A percentile compares a stretch with the other conserved stretches of the same genome.
These are phyloP conservation scores for Acrobasis consociella DNA, from an alignment of 2,888 invertebrate species.

Conservation along the genomic window DNA sequence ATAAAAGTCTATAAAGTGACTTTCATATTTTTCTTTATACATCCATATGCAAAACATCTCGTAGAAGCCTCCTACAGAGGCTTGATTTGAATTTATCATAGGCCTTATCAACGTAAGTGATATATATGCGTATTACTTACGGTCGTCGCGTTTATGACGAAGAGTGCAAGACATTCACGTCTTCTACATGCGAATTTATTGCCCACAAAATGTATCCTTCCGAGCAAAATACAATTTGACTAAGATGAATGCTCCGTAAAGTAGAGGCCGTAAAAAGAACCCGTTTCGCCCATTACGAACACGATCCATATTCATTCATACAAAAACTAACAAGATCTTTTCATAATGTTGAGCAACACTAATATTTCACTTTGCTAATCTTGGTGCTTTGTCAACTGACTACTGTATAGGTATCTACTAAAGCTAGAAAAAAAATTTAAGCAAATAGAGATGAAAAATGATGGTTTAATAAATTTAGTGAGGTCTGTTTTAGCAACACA, in stretches of 20 bases:
- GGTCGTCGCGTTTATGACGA: conserved; percentile 26
- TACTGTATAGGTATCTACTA: background rate
- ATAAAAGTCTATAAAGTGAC: no score
- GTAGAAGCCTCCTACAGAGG: background rate
- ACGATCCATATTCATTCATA: conserved; percentile 51
- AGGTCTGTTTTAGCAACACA: background rate
- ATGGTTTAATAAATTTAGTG: background rate
- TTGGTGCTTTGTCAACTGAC: conserved; percentile 11
- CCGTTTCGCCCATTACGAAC: conserved; percentile 39
- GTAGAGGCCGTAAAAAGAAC: conserved; percentile 48
- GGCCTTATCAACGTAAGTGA: conserved; percentile 32
- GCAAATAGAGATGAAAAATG: background rate
- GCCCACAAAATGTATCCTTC: conserved; percentile 43
- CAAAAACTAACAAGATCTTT: conserved; percentile 44
- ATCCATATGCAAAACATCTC: no score
- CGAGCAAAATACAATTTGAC: conserved; percentile 54
- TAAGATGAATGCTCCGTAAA: conserved; percentile 54
- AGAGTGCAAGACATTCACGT: conserved; percentile 32
- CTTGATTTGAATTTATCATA: conserved; percentile 20
- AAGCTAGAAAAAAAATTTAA: background rate
- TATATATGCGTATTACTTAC: conserved; percentile 24
- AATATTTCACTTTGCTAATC: conserved; percentile 29
- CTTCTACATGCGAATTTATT: conserved; percentile 41
- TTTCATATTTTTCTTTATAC: no score
- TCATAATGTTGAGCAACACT: conserved; percentile 39